A percentile compares a stretch with the other conserved stretches of the same genome.
phyloP scores from a whole-genome alignment of 2,888 invertebrate species.

The Watsonalla binaria region DNA sequence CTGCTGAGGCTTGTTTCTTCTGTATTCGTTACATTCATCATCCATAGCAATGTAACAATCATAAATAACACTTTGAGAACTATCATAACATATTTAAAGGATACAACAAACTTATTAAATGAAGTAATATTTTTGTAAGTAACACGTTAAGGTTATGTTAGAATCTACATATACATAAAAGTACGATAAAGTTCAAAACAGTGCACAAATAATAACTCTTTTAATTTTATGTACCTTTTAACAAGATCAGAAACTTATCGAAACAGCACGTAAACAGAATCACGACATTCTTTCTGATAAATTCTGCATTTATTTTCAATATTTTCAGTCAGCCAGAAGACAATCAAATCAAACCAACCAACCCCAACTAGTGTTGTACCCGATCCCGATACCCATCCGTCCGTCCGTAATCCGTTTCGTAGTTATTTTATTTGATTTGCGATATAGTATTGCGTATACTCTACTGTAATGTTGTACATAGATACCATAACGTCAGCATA shows the following conservation, averaged over 20 bases:
- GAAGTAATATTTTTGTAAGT: constrained; percentile 7
- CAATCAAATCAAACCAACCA: background rate
- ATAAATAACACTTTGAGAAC: constrained; percentile 21
- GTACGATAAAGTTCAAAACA: background rate
- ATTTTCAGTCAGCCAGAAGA: background rate
- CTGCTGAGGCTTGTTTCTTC: constrained; percentile 83
- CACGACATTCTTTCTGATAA: constrained; percentile 2
- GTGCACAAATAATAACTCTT: background rate
- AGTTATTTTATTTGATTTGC: no score
- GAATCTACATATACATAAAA: background rate
- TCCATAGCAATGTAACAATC: constrained; percentile 68
- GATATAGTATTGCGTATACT: no score
- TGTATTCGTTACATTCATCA: constrained; percentile 77
- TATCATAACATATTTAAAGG: background rate
- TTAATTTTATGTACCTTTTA: background rate
- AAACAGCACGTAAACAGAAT: constrained; percentile 4
- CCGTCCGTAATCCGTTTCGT: no score
- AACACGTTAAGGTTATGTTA: constrained; percentile 54
- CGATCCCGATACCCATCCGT: no score
- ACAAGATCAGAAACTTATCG: constrained; percentile 3
- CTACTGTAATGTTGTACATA: no score
- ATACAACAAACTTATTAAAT: background rate
- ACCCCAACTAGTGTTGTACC: background rate
- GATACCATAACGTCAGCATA: no score
- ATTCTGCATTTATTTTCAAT: constrained; percentile 10